Base-by-base conservation (phyloP, 1,140 invertebrate species). In the Bombus pascuorum region DNA sequence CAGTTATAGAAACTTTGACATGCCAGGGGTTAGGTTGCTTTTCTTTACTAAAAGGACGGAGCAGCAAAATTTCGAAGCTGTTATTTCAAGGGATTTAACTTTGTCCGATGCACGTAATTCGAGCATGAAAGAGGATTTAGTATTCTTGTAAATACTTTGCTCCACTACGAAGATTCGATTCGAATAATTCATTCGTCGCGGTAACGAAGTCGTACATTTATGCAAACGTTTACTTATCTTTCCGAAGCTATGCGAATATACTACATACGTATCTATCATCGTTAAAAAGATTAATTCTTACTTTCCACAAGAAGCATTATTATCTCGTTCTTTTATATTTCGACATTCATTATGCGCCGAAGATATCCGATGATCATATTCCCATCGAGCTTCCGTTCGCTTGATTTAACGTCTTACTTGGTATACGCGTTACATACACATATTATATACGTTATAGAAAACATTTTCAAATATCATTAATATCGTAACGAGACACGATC, bases 21-120 rank as follows among this genome's bases (percentile, higher is more conserved):
- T 2, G 47, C 1, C 10, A 13, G n/a, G 34, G 10, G n/a, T 47
- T 25, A 28, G 25, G 4, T 28, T 15, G 34, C 15, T 57, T 34
- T 37, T 9, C 13, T 6, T 57, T 28, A 1, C 25, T 28, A 37
- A 28, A 75, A 75, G 47, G 6, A 57, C 37, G 22, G 44, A 13
- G n/a, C 6, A 18, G 8, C 25, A n/a, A 37, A 76, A 22, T 76
- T 76, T 37, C 32, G 10, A 37, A 57, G 25, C 22, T 76, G 28
- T 59, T 59, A 76, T 76, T 76, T 47, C 13, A 57, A 28, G 12
- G 47, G 74, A 76, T 76, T 59, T 59, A 76, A 76, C 74, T 76
- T 37, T 9, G 25, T 47, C 22, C 25, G 34, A 28, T 76, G 10
- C 18, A n/a, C 74, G 74, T 76, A 47, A 57, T 57, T 34, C 73